A percentile compares a stretch with the other conserved stretches of the same genome.
Conservation (phyloP, 30 jellyfish, hydroid and myxozoan genomes). For the Aurelia coerulea region DNA sequence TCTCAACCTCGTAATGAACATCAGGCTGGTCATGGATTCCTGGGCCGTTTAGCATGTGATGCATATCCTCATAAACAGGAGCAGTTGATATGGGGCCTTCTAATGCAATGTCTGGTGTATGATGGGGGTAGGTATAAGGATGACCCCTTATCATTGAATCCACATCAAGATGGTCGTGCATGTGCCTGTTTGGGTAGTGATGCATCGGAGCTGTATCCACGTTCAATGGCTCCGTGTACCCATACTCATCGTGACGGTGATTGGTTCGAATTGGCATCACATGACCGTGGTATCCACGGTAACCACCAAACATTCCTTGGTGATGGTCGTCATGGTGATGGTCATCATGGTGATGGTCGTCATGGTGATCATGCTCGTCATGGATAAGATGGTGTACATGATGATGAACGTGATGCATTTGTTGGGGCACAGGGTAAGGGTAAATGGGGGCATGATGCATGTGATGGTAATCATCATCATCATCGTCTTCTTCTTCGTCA, state of each 20-base stretch:
- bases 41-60: constrained; percentile 86
- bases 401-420: constrained; percentile 65
- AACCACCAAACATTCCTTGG: constrained; percentile 61
- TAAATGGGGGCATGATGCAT: constrained; percentile 41
- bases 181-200: constrained; percentile 65
- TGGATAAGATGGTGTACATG: constrained; percentile 60
- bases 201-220: constrained; percentile 80
- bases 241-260: constrained; percentile 54
- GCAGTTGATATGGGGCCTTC: constrained; percentile 84
- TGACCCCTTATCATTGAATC: constrained; percentile 56
- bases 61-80: constrained; percentile 79
- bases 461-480: constrained; percentile 58
- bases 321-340: constrained; percentile 43
- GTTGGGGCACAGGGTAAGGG: constrained; percentile 60
- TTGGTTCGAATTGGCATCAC: constrained; percentile 45
- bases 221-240: constrained; percentile 57
- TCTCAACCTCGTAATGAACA: constrained; percentile 86
- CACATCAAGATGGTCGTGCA: constrained; percentile 56
- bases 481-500: constrained; percentile 73
- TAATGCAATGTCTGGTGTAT: constrained; percentile 59
- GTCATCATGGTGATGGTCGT: constrained; percentile 38
- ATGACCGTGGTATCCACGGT: constrained; percentile 59
- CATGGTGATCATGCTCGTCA: constrained; percentile 15
- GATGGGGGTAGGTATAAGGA: constrained; percentile 57
- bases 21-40: constrained; percentile 82